These are phyloP conservation scores for Griposia aprilina DNA, from an alignment of 2,888 invertebrate genomes.

Conservation along the genomic window DNA sequence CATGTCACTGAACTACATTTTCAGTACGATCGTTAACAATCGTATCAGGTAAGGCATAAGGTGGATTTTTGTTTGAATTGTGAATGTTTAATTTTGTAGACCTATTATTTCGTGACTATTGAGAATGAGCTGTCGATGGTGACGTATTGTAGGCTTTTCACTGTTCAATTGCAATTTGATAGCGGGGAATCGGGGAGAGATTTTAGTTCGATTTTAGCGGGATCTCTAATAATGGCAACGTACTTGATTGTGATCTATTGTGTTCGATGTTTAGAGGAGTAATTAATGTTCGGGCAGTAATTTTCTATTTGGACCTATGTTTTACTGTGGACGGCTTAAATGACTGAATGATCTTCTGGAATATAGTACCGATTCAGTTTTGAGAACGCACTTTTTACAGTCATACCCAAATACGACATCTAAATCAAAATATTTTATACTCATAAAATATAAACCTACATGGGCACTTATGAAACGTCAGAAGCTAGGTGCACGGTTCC, in stretches of 20 bases:
- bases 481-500: too few relatives aligned
- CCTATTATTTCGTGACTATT: constrained; percentile 85
- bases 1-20: constrained; percentile 68
- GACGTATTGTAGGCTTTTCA: constrained; percentile 88
- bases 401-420: too few relatives aligned
- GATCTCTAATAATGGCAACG: constrained; percentile 39
- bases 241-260: constrained; percentile 46
- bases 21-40: constrained; percentile 53
- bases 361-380: neutral
- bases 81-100: constrained; percentile 34
- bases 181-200: constrained; percentile 70
- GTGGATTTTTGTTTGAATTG: constrained; percentile 64
- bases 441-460: too few relatives aligned
- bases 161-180: constrained; percentile 79
- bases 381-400: neutral
- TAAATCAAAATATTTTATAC: too few relatives aligned
- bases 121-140: constrained; percentile 86
- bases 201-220: constrained; percentile 55
- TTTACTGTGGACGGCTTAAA: neutral
- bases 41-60: constrained; percentile 59
- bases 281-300: constrained; percentile 19
- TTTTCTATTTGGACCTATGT: neutral
- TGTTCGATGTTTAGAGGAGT: constrained; percentile 8
- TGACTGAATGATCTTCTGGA: neutral
- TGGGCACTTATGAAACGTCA: too few relatives aligned